Evolutionary conservation across 2,888 invertebrate genomes (phyloP).

Genomic region (Coelopa pilipes): DNA sequence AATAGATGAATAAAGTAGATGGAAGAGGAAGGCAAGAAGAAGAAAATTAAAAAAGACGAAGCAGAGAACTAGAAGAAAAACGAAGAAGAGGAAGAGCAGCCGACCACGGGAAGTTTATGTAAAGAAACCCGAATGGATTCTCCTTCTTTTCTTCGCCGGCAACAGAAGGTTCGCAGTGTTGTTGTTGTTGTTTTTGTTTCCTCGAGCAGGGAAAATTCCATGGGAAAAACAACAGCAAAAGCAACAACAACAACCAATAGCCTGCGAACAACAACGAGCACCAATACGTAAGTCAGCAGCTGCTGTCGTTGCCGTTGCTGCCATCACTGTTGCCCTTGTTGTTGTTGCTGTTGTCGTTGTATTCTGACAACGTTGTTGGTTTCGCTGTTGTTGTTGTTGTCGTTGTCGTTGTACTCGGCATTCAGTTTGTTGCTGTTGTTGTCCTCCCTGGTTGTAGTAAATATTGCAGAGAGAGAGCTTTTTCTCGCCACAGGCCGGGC

Average conservation of each 20-base stretch:
- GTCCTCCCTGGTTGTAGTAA: conserved; percentile 18
- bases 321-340: too few species aligned
- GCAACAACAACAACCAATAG: not conserved
- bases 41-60: conserved; percentile 43
- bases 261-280: conserved; percentile 10
- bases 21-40: conserved; percentile 12
- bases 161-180: too few species aligned
- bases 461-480: conserved; percentile 12
- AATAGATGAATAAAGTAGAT: not conserved
- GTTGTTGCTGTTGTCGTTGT: conserved; percentile 37
- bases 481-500: not conserved
- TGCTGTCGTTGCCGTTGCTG: conserved; percentile 18
- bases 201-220: not conserved
- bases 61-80: conserved; percentile 37
- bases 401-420: conserved; percentile 30
- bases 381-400: conserved; percentile 30
- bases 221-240: conserved; percentile 1
- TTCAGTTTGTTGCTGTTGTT: conserved; percentile 38
- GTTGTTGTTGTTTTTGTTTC: not conserved
- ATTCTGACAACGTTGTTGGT: too few species aligned
- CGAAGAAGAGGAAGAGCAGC: not conserved
- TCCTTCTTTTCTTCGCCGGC: too few species aligned
- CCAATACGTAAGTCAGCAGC: conserved; percentile 32
- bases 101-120: not conserved
- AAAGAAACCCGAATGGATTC: not conserved